Base-by-base conservation (phyloP, 2,888 invertebrate genomes). In the Drosophila mettleri region DNA sequence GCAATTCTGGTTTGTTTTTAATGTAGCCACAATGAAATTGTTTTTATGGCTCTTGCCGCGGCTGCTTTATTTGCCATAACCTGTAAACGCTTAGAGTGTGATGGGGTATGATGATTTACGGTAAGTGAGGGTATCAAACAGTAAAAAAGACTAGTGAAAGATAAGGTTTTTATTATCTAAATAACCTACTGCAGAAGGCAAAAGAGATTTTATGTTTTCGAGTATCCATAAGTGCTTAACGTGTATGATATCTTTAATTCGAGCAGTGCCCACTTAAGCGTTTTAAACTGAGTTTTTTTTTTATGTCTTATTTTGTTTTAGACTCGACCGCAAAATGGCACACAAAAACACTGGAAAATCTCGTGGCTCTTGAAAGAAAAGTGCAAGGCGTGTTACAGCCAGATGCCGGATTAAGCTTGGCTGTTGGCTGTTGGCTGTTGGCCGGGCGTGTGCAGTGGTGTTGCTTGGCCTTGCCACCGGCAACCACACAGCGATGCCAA, bases 401-500 rank as follows among this genome's bases (percentile, higher is more conserved):
- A 55, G 62, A 27, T 52, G 49, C 34, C 27, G 34, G 64, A 57
- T 55, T 60, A 36, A 29, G 46, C 54, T 18, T 34, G 45, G 53
- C 12, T 7, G 67, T 10, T 59, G 33, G 27, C 14, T 33, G 59
- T 34, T 38, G 22, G 39, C 29, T 22, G 39, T n/a, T 39, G 24
- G 24, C 8, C n/a, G 9, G 51, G 51, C 3, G 34, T 33, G 31
- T 48, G 45, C 41, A 29, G 24, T n/a, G 36, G 38, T 38, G 45
- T 58, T 53, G 18, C 34, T 49, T 70, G 88, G 88, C 83, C 88
- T 83, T 83, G 83, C 81, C 84, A 62, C 18, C 64, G 80, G 83
- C 58, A 88, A 57, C 34, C 51, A 18, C 49, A 65, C 60, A 36
- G 53, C 24, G 16, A 58, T 33, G 24, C 18, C 31, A 24, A 22